phyloP scores from a whole-genome alignment of 37 sponge, comb jelly and placozoan species.

The Dysidea cf. avara region DNA sequence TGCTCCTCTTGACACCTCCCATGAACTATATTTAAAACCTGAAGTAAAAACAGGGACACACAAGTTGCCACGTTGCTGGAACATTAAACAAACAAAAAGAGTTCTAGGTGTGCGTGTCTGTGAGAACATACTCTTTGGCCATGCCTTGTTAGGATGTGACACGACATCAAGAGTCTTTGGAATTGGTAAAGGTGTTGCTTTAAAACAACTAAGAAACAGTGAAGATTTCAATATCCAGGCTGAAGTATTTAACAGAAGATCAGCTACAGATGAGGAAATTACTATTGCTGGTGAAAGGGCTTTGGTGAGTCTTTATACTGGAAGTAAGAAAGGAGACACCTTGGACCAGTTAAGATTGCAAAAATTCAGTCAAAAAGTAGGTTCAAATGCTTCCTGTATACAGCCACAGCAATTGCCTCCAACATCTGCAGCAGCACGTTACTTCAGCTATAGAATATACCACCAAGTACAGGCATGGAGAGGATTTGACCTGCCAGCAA shows the following conservation, averaged over 20 bases:
- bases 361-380: background rate
- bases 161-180: slow-evolving; percentile 10
- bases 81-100: background rate
- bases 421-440: background rate
- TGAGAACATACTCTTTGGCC: slow-evolving; percentile 38
- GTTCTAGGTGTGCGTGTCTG: slow-evolving; percentile 9
- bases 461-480: slow-evolving; percentile 7
- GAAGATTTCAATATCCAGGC: no score
- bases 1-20: slow-evolving; percentile 4
- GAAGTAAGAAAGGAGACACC: slow-evolving; percentile 3
- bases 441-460: slow-evolving; percentile 1
- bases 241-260: no score
- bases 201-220: no score
- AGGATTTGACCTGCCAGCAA: background rate
- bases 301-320: background rate
- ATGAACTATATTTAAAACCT: background rate
- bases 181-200: slow-evolving; percentile 7
- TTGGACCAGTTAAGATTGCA: slow-evolving; percentile 21
- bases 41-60: slow-evolving; percentile 13
- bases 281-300: no score
- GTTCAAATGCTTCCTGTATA: slow-evolving; percentile 14
- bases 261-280: no score
- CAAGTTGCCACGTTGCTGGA: slow-evolving; percentile 8
- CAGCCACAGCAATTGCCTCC: background rate
- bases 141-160: slow-evolving; percentile 31